Percentiles rank a stretch among this genome's conserved stretches.
These are phyloP conservation scores for Oxygymnocypris stewartii DNA, from an alignment of 2,113 vertebrate genomes.

Conservation along the genomic window DNA sequence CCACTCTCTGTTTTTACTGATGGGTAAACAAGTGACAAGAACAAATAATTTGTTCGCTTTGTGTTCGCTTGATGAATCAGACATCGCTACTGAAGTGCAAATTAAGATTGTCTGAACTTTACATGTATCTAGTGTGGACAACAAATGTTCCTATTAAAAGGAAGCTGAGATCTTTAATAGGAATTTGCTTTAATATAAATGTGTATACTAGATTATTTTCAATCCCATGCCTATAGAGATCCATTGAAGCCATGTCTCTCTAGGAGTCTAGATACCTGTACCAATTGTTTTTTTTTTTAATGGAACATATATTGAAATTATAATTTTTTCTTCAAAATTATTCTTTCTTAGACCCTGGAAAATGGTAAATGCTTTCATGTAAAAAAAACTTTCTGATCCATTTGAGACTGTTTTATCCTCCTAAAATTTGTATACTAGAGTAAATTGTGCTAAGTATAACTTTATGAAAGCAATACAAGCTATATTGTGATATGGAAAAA, in stretches of 20 bases:
- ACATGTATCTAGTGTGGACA: neutral
- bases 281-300: neutral
- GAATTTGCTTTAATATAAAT: neutral
- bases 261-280: neutral
- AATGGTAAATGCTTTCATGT: neutral
- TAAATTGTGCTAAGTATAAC: neutral
- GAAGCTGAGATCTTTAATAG: neutral
- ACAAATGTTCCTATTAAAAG: neutral
- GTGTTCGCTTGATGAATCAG: constrained; percentile 3
- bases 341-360: neutral
- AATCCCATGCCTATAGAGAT: neutral
- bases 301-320: neutral
- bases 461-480: neutral
- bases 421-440: neutral
- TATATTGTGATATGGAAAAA: neutral
- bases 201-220: neutral
- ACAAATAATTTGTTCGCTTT: constrained; percentile 25
- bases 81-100: constrained; percentile 36
- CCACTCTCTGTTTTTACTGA: neutral
- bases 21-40: neutral
- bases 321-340: neutral
- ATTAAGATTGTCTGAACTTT: constrained; percentile 19
- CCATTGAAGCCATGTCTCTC: neutral
- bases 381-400: neutral
- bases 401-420: neutral